Evolutionary conservation across 2,113 vertebrate genomes (phyloP), one percentile per base, ranked within the genome.

Genomic region (Stegastes partitus): DNA sequence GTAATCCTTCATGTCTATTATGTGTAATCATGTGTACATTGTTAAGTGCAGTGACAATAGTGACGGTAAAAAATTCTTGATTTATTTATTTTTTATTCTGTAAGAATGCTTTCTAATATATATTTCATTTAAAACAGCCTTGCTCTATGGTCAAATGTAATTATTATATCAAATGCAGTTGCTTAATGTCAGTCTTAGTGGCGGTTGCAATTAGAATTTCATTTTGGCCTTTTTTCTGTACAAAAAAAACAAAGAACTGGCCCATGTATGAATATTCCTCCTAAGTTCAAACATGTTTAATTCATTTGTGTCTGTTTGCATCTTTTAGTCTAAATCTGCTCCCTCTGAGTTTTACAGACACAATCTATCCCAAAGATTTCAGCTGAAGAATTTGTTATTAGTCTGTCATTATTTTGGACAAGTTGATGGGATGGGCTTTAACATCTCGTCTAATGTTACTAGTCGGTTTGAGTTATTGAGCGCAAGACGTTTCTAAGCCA

Each of bases 271-370:
- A 64, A 45, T 79, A 62, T 75, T 82, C 45, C 26, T 56, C 5
- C 10, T 22, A 5, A 63, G 61, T 57, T 26, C 56, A 54, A 18
- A 63, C n/a, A 19, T 71, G 42, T 72, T 80, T 67, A 34, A 63
- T 85, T 82, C 39, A 67, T n/a, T n/a, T n/a, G n/a, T 51, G 45
- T 26, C 14, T 42, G 63, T 57, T 66, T 61, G 34, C 25, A 11
- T 56, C 11, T 34, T 3, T 74, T 14, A 51, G 11, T 57, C 14
- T 56, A 28, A 42, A 47, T 62, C 19, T 18, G 19, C 59, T 28
- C 18, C 22, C 8, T 14, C 26, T 11, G 18, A 0, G 3, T 51
- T 67, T 53, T 50, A 22, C 9, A 51, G 19, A 42, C 58, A 14
- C 26, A 42, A n/a, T 44, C 15, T 34, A n/a, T 57, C 6, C 55